These are phyloP conservation scores for Microcebus murinus DNA, from an alignment of 2,113 vertebrate species.

Conservation along the genomic window DNA sequence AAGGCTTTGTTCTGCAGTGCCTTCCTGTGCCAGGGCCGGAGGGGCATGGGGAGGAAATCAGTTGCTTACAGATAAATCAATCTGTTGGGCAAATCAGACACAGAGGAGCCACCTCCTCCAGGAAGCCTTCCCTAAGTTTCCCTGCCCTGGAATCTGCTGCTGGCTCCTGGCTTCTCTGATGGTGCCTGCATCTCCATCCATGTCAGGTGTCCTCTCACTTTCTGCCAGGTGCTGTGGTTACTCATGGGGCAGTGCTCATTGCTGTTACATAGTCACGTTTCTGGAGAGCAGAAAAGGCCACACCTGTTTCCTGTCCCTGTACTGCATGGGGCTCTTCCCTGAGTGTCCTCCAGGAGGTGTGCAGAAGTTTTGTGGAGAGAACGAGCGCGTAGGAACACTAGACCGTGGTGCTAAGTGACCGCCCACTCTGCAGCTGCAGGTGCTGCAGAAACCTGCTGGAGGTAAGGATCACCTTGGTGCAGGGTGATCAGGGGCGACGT, in stretches of 20 bases:
- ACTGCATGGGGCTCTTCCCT: rapidly evolving
- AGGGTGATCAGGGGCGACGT: background rate
- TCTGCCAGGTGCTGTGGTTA: background rate
- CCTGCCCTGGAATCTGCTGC: background rate
- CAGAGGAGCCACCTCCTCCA: background rate
- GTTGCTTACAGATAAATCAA: background rate
- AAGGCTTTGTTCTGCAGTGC: background rate
- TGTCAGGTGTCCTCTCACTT: background rate
- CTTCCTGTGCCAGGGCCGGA: background rate
- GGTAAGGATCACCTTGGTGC: background rate
- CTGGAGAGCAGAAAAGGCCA: background rate
- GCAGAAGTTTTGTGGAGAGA: background rate
- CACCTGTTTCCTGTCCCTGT: background rate
- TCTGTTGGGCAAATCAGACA: background rate
- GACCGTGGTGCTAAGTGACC: background rate
- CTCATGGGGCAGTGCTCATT: background rate
- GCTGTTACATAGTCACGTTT: background rate
- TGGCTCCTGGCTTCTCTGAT: background rate
- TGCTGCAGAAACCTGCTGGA: rapidly evolving
- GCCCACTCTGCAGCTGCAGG: background rate
- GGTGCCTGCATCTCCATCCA: background rate
- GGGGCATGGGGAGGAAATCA: background rate
- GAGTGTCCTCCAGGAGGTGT: background rate
- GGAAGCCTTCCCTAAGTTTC: background rate
- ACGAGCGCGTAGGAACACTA: no score